A percentile compares a stretch with the other conserved stretches of the same genome.
Evolutionary conservation across 2,113 vertebrate genomes (phyloP).

Genomic region (Irena cyanogastra): DNA sequence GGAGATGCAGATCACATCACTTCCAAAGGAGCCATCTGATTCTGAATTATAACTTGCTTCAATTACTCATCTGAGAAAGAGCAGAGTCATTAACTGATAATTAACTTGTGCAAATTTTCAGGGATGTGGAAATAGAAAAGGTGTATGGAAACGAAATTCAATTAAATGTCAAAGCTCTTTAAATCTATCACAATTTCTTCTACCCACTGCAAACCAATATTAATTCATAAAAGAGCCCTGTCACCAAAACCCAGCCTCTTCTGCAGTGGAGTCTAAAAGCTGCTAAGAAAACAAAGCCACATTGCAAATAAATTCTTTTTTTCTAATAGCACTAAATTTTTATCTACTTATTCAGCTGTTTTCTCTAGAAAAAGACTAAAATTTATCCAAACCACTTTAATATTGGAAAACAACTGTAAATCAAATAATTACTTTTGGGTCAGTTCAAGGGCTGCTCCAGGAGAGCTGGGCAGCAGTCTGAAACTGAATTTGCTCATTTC

Average conservation of each 20-base stretch:
- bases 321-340: background rate
- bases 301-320: background rate
- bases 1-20: background rate
- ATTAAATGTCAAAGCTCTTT: background rate
- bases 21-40: background rate
- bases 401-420: background rate
- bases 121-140: background rate
- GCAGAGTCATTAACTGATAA: background rate
- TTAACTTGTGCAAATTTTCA: background rate
- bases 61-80: background rate
- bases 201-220: background rate
- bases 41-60: background rate
- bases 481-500: slow-evolving; percentile 3
- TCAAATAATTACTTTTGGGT: background rate
- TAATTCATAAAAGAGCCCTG: background rate
- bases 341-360: background rate
- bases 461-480: background rate
- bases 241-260: background rate
- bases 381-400: background rate
- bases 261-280: background rate
- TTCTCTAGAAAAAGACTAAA: background rate
- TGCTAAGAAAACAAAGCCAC: background rate
- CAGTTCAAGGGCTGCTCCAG: background rate
- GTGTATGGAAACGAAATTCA: background rate
- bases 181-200: background rate